phyloP scores from a whole-genome alignment of 2,888 invertebrate species.

The Euphydryas editha region DNA sequence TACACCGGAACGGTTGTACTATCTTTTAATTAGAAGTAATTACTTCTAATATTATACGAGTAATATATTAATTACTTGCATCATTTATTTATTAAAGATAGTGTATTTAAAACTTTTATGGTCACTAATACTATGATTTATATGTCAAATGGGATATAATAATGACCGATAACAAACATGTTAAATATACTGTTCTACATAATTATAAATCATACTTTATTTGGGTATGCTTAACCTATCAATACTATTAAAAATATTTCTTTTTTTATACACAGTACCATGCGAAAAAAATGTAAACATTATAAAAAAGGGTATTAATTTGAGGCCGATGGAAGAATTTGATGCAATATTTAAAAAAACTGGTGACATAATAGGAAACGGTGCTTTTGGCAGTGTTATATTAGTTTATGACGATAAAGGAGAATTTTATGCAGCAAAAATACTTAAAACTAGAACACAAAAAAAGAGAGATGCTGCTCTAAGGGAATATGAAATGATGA shows the following conservation, averaged over 20 bases:
- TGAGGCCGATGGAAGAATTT: conserved; percentile 42
- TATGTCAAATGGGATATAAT: no score
- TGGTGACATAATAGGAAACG: conserved; percentile 48
- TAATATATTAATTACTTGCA: no score
- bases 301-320: conserved; percentile 20
- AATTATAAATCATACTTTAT: no score
- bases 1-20: no score
- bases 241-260: not conserved
- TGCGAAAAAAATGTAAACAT: conserved; percentile 17
- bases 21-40: no score
- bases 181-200: no score
- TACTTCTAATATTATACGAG: no score
- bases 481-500: conserved; percentile 95
- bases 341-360: conserved; percentile 41
- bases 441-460: conserved; percentile 88
- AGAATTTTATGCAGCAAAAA: conserved; percentile 91
- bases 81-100: no score
- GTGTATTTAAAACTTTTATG: no score
- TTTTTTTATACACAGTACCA: conserved; percentile 29
- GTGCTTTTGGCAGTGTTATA: conserved; percentile 50
- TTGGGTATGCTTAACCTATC: no score
- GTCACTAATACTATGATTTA: no score
- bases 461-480: conserved; percentile 90
- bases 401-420: conserved; percentile 47
- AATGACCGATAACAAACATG: no score